Conservation (phyloP, 2,113 vertebrate genomes). For the Brachyistius frenatus region DNA sequence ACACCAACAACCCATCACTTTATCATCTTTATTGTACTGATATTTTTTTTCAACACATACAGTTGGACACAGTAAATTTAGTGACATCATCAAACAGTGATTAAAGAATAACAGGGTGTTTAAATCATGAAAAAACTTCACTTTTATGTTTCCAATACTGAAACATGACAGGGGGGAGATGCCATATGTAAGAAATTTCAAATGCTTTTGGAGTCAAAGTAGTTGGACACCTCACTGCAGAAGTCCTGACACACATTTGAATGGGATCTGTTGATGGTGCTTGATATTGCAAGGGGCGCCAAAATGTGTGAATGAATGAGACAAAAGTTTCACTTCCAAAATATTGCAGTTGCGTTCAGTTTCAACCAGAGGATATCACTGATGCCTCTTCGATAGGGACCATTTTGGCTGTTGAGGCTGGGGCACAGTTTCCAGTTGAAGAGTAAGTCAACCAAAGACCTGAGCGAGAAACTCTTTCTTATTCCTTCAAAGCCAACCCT, state of each 20-base stretch:
- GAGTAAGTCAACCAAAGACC: slow-evolving; percentile 64
- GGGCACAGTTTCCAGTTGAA: slow-evolving; percentile 71
- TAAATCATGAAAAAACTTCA: slow-evolving; percentile 49
- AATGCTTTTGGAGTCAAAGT: slow-evolving; percentile 47
- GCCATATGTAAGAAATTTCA: slow-evolving; percentile 29
- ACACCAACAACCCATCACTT: slow-evolving; percentile 47
- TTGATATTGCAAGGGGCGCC: not conserved
- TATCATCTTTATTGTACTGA: slow-evolving; percentile 76
- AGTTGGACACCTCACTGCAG: slow-evolving; percentile 33
- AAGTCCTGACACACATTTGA: slow-evolving; percentile 38
- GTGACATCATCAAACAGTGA: slow-evolving; percentile 82
- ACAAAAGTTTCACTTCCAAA: slow-evolving; percentile 46
- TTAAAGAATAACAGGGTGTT: slow-evolving; percentile 62
- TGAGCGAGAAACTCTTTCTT: slow-evolving; percentile 64
- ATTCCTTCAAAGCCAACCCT: slow-evolving; percentile 68
- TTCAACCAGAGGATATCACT: slow-evolving; percentile 57
- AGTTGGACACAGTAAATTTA: slow-evolving; percentile 73
- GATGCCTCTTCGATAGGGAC: slow-evolving; percentile 50
- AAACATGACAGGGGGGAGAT: slow-evolving; percentile 55
- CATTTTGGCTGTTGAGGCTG: slow-evolving; percentile 66
- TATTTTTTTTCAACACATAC: slow-evolving; percentile 76
- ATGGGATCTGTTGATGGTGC: slow-evolving; percentile 23
- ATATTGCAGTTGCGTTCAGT: slow-evolving; percentile 64
- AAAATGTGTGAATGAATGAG: slow-evolving; percentile 41
- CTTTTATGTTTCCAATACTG: slow-evolving; percentile 40